These are phyloP conservation scores for Albula goreensis DNA, from an alignment of 2,113 vertebrate species.

Conservation along the genomic window DNA sequence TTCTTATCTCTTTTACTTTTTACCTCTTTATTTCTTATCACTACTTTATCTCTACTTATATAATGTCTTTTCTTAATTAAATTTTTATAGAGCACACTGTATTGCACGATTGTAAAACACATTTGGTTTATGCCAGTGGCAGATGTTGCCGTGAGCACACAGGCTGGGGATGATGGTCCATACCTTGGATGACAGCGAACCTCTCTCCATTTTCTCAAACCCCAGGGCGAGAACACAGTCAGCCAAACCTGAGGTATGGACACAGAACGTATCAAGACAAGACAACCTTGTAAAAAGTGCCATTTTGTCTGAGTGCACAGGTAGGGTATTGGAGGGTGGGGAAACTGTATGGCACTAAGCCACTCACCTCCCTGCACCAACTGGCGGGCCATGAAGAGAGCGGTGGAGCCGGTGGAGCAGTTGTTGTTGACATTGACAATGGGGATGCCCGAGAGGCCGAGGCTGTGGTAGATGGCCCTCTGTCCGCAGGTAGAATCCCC, in stretches of 20 bases:
- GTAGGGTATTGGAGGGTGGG: background rate
- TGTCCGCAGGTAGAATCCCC: slow-evolving; percentile 92
- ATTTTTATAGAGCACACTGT: too few species aligned
- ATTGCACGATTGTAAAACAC: too few species aligned
- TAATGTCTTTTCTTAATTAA: too few species aligned
- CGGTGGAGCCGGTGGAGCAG: slow-evolving; percentile 93
- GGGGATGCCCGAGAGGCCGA: slow-evolving; percentile 93
- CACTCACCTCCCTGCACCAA: slow-evolving; percentile 85
- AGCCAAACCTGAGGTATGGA: slow-evolving; percentile 73
- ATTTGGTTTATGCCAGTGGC: too few species aligned
- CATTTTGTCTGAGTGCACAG: background rate
- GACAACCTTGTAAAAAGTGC: background rate
- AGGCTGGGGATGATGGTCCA: slow-evolving; percentile 17
- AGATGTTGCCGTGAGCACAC: background rate
- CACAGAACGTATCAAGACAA: background rate
- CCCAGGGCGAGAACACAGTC: slow-evolving; percentile 91
- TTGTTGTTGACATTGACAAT: slow-evolving; percentile 96
- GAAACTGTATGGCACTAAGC: background rate
- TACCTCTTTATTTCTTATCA: too few species aligned
- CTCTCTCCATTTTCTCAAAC: slow-evolving; percentile 92
- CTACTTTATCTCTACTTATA: too few species aligned
- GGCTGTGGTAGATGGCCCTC: slow-evolving; percentile 88
- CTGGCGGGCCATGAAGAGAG: slow-evolving; percentile 86
- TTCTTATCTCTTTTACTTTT: too few species aligned
- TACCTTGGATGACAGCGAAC: slow-evolving; percentile 72